Evolutionary conservation across 2,797 vertebrate species (phyloP), one percentile per base, ranked within the genome.

Genomic region (Fratercula arctica): DNA sequence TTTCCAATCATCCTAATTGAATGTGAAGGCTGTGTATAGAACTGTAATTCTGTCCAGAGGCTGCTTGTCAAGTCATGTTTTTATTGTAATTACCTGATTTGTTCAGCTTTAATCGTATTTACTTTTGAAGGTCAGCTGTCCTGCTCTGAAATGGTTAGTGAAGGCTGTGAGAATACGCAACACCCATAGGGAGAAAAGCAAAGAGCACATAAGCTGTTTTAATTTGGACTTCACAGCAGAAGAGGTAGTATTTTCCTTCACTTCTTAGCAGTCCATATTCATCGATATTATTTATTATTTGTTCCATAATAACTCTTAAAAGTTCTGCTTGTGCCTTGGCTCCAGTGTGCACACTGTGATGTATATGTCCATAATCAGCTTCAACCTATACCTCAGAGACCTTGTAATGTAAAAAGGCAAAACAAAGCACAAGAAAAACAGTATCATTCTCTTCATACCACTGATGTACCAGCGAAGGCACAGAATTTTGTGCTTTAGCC

Each of bases 21-120:
- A 97, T 75, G 93, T 96, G 97, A 97, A 98, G 95, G 96, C 53
- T 97, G 97, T 95, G 96, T 96, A 97, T 77, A 95, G 87, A 89
- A 97, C 85, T 94, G 73, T 97, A 98, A 98, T 98, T 98, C 95
- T 98, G 97, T 98, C 97, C 97, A 98, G 97, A 98, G 97, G 96
- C 97, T 97, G 95, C 96, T 98, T 98, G 98, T 98, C 98, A 98
- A 98, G 97, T 96, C 88, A 94, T 97, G 97, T 98, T 98, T 98
- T 97, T 97, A 97, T 97, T 94, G 93, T 98, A 98, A 98, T 98
- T 98, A 98, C 97, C 97, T 98, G 97, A 98, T 98, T 97, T 98
- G 97, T 98, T 99, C 97, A 96, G 92, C 97, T 98, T 98, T 98
- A 98, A 98, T 98, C 93, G 29, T 96, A 98, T 98, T 98, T 96